Evolutionary conservation across 2,113 vertebrate species (phyloP).

Genomic region (Channa maculata): DNA sequence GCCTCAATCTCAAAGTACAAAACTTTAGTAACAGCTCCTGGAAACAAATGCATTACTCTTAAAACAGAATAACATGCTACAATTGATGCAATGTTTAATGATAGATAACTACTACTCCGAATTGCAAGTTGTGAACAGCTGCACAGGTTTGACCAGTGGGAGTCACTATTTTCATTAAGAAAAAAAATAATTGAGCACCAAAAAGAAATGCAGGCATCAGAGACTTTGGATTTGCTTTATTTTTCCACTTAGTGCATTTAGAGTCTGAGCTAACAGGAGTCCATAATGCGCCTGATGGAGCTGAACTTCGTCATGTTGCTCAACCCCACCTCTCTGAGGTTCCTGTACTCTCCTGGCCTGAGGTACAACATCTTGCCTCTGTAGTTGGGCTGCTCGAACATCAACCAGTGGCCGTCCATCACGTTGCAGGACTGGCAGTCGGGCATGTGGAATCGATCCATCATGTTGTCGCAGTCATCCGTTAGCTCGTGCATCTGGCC

Average conservation of each 20-base stretch:
- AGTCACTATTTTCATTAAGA: neutral
- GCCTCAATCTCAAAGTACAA: neutral
- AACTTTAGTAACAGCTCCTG: too few relatives aligned
- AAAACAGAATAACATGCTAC: too few relatives aligned
- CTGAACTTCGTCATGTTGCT: slow-evolving; percentile 50
- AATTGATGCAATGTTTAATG: too few relatives aligned
- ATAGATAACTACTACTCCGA: too few relatives aligned
- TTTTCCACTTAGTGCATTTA: slow-evolving; percentile 14
- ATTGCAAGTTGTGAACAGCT: neutral
- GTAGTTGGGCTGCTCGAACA: slow-evolving; percentile 82
- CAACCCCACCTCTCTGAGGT: slow-evolving; percentile 55
- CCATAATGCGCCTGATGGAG: slow-evolving; percentile 72
- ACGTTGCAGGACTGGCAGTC: slow-evolving; percentile 82
- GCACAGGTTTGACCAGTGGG: neutral
- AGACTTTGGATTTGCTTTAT: slow-evolving; percentile 42
- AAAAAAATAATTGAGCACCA: neutral
- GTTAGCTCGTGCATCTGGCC: slow-evolving; percentile 78
- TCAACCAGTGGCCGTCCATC: slow-evolving; percentile 85
- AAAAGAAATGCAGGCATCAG: slow-evolving; percentile 2
- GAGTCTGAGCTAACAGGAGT: slow-evolving; percentile 53
- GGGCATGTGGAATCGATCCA: slow-evolving; percentile 69
- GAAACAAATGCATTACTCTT: too few relatives aligned
- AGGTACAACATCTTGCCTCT: slow-evolving; percentile 72
- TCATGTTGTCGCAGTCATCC: slow-evolving; percentile 77
- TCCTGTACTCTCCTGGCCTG: slow-evolving; percentile 74